These are phyloP conservation scores for Noctilio leporinus DNA, from an alignment of 2,113 vertebrate genomes.

Conservation along the genomic window DNA sequence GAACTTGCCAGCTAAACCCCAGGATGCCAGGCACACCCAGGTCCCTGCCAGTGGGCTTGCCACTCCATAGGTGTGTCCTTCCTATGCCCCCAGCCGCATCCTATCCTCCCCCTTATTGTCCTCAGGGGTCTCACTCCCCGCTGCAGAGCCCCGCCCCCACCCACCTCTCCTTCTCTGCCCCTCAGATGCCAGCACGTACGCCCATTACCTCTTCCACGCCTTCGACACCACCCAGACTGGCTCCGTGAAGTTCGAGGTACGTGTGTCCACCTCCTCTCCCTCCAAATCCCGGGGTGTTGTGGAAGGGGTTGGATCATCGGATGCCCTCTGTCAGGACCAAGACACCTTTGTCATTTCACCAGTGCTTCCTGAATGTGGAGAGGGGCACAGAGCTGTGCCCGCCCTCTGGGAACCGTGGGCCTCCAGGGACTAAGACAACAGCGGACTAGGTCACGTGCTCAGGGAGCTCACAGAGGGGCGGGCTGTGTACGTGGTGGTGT, in stretches of 20 bases:
- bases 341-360: background rate
- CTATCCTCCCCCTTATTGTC: background rate
- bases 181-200: constrained; percentile 95
- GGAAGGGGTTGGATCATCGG: too few species aligned
- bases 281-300: background rate
- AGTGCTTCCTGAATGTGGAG: background rate
- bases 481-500: background rate
- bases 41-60: background rate
- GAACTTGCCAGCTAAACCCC: background rate
- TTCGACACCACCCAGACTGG: constrained; percentile 92
- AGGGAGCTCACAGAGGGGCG: fast-evolving
- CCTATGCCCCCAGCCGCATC: background rate
- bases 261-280: background rate
- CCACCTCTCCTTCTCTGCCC: constrained; percentile 44
- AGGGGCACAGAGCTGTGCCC: background rate
- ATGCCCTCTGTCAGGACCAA: background rate
- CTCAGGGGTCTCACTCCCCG: background rate
- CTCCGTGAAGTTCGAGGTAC: constrained; percentile 97
- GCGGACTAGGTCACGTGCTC: fast-evolving
- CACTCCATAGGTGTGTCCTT: background rate
- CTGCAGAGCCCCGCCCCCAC: background rate
- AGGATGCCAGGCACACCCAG: background rate
- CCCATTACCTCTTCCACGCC: constrained; percentile 96
- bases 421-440: fast-evolving
- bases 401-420: background rate